These are phyloP conservation scores for Mimumesa dahlbomi DNA, from an alignment of 2,888 invertebrate genomes.

Conservation along the genomic window DNA sequence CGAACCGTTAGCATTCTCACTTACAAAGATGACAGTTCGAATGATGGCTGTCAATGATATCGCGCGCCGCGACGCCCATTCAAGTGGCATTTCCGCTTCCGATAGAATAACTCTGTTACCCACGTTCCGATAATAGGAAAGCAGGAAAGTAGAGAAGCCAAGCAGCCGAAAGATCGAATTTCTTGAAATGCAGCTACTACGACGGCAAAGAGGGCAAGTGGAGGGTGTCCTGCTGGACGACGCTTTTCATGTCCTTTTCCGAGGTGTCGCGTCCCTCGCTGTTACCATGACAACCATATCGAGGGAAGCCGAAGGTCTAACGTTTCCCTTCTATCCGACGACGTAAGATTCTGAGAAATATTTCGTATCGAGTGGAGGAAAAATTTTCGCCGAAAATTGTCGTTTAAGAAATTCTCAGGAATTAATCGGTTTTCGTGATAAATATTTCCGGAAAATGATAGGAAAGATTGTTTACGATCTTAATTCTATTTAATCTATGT, in stretches of 20 bases:
- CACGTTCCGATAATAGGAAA: slow-evolving; percentile 33
- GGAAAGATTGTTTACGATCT: too few species aligned
- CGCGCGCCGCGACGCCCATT: slow-evolving; percentile 12
- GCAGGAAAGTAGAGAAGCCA: slow-evolving; percentile 16
- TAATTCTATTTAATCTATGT: too few species aligned
- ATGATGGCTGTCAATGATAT: slow-evolving; percentile 30
- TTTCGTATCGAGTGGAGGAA: slow-evolving; percentile 32
- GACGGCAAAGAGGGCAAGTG: slow-evolving; percentile 8
- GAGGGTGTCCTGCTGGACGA: slow-evolving; percentile 25
- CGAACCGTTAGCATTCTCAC: neutral
- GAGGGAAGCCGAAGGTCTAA: slow-evolving; percentile 29
- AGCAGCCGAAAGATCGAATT: slow-evolving; percentile 44
- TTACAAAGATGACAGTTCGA: neutral
- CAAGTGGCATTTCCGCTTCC: slow-evolving; percentile 36
- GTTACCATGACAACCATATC: slow-evolving; percentile 50
- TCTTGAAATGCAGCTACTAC: slow-evolving; percentile 31
- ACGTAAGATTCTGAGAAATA: slow-evolving; percentile 42
- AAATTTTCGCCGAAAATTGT: too few species aligned
- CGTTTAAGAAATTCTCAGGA: too few species aligned
- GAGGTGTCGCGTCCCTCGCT: slow-evolving; percentile 32
- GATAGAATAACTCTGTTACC: slow-evolving; percentile 39
- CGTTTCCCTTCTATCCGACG: slow-evolving; percentile 16
- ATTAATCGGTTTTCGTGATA: too few species aligned
- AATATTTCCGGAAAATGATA: too few species aligned
- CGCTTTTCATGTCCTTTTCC: slow-evolving; percentile 35